Conservation (phyloP, 30 jellyfish, hydroid and myxozoan genomes). For the Hydractinia echinata region DNA sequence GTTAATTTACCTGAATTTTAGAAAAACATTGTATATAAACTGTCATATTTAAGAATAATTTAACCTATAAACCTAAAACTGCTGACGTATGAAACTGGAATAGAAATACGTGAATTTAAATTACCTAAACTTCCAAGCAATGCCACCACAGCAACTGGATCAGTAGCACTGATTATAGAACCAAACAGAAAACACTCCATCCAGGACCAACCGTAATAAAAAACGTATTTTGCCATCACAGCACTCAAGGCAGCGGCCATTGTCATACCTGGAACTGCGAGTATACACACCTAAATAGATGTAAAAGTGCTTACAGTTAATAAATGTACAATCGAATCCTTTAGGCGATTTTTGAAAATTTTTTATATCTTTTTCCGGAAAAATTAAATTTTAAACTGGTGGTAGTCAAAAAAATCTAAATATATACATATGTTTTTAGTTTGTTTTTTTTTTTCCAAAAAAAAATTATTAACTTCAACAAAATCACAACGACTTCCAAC, state of each 20-base stretch:
- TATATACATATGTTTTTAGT: no score
- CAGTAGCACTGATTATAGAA: slow-evolving; percentile 81
- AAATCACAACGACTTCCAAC: slow-evolving; percentile 22
- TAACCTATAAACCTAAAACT: no score
- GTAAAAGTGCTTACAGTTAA: background rate
- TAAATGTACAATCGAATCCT: background rate
- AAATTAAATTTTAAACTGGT: no score
- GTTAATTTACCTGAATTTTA: no score
- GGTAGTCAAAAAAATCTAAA: no score
- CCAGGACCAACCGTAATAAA: slow-evolving; percentile 74
- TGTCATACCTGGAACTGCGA: slow-evolving; percentile 89
- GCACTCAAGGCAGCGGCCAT: slow-evolving; percentile 86
- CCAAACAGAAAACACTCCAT: slow-evolving; percentile 74
- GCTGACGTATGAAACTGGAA: background rate
- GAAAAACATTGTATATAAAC: no score
- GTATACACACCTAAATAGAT: slow-evolving; percentile 47
- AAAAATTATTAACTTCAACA: background rate
- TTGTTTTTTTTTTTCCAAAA: no score
- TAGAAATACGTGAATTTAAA: background rate
- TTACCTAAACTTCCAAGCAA: slow-evolving; percentile 70
- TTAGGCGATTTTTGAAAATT: no score
- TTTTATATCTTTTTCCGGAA: no score
- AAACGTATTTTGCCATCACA: slow-evolving; percentile 72
- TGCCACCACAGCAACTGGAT: slow-evolving; percentile 93
- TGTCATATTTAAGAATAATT: no score